Percentiles rank a stretch among this genome's conserved stretches.
Conservation (phyloP, 2,797 vertebrate species). For the Australoheros facetus region DNA sequence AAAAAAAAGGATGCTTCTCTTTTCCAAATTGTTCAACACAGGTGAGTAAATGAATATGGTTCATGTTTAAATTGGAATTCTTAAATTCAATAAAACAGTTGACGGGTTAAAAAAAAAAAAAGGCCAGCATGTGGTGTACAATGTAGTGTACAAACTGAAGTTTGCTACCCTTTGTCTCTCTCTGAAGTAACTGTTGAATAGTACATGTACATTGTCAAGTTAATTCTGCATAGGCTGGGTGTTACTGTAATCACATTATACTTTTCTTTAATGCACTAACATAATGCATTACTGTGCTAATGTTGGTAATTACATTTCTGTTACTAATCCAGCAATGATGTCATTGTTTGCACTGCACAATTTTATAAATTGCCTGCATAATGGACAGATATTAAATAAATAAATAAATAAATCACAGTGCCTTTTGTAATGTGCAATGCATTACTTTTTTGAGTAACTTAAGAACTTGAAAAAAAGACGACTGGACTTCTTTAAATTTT, state of each 20-base stretch:
- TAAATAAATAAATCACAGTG: neutral
- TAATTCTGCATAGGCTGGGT: neutral
- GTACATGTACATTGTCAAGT: neutral
- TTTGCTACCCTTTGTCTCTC: neutral
- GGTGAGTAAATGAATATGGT: neutral
- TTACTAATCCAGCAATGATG: neutral
- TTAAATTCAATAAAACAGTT: neutral
- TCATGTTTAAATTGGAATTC: neutral
- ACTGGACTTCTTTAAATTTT: too few relatives aligned
- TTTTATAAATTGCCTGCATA: neutral
- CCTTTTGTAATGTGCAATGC: neutral
- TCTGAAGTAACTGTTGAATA: neutral
- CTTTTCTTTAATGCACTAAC: neutral
- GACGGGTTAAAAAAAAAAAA: too few relatives aligned
- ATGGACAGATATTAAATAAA: neutral
- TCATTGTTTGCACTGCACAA: neutral
- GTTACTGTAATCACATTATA: neutral
- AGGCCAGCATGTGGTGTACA: too few relatives aligned
- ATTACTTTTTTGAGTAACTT: too few relatives aligned
- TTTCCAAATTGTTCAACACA: neutral
- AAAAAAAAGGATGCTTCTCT: neutral
- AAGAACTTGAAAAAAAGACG: too few relatives aligned
- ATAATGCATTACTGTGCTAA: neutral
- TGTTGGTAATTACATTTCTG: neutral
- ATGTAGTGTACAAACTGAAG: neutral